These are phyloP conservation scores for Mesorhabditis sp. DNA, from an alignment of 2,888 invertebrate genomes.

Conservation along the genomic window DNA sequence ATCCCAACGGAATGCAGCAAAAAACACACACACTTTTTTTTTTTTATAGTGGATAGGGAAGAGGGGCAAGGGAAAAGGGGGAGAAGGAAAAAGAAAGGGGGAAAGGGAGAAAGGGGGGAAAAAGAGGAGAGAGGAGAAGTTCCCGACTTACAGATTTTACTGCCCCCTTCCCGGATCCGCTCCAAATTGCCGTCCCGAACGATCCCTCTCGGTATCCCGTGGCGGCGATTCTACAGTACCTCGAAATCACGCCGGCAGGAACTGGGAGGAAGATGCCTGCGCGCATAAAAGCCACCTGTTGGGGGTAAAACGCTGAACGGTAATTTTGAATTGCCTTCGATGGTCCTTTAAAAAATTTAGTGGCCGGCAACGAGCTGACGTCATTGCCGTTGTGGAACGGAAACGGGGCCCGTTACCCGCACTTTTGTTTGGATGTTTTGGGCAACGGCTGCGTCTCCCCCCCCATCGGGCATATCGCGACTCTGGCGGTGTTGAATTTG, in stretches of 20 bases:
- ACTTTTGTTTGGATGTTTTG: constrained; percentile 91
- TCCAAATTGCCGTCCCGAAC: constrained; percentile 53
- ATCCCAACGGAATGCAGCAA: too few species aligned
- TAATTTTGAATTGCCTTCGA: not conserved
- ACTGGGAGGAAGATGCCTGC: constrained; percentile 35
- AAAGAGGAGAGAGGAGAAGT: too few species aligned
- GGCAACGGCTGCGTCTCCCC: constrained; percentile 79
- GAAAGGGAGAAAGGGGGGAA: too few species aligned
- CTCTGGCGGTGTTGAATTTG: constrained; percentile 87
- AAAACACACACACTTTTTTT: not conserved
- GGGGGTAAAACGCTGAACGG: constrained; percentile 74
- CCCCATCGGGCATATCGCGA: constrained; percentile 78
- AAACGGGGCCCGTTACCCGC: constrained; percentile 67
- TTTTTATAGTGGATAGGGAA: constrained; percentile 71
- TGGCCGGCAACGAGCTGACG: not conserved
- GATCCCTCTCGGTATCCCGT: constrained; percentile 52
- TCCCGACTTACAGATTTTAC: too few species aligned
- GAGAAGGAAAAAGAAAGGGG: constrained; percentile 58
- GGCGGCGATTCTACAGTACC: constrained; percentile 4
- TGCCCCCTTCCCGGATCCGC: constrained; percentile 35
- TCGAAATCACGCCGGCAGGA: constrained; percentile 18
- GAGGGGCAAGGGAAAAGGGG: too few species aligned
- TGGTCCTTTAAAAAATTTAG: not conserved
- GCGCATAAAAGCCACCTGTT: constrained; percentile 66
- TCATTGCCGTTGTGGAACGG: not conserved